These are phyloP conservation scores for Clavelina lepadiformis DNA, from an alignment of 23 tunicate species.

Conservation along the genomic window DNA sequence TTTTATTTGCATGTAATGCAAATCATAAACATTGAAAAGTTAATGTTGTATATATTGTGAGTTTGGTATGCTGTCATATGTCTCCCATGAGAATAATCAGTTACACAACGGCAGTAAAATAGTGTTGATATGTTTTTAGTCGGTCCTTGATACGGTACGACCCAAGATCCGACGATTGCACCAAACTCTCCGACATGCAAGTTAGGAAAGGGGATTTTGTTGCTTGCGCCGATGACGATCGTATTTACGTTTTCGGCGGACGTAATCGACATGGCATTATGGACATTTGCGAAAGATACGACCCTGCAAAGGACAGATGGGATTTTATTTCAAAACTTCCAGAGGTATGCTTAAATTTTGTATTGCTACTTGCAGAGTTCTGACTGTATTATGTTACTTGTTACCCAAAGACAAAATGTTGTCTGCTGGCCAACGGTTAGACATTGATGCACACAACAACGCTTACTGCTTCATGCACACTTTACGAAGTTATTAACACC, in stretches of 20 bases:
- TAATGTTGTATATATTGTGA: too few relatives aligned
- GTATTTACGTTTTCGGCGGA: conserved; percentile 84
- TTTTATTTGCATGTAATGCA: too few relatives aligned
- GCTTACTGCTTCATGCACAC: not conserved
- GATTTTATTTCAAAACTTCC: conserved; percentile 40
- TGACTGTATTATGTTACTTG: too few relatives aligned
- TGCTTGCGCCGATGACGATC: conserved; percentile 53
- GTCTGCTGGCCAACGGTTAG: not conserved
- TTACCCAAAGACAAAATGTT: too few relatives aligned
- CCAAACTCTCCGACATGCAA: conserved; percentile 49
- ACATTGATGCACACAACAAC: not conserved
- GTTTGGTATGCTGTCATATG: too few relatives aligned
- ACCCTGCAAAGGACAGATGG: conserved; percentile 44
- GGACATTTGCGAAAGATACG: conserved; percentile 65
- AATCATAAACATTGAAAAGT: too few relatives aligned
- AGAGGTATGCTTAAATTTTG: conserved; percentile 20
- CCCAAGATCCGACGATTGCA: conserved; percentile 55
- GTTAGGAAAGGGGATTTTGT: conserved; percentile 65
- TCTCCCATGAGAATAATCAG: too few relatives aligned
- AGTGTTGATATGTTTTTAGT: too few relatives aligned
- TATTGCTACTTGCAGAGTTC: not conserved
- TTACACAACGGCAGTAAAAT: too few relatives aligned
- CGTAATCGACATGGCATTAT: conserved; percentile 50
- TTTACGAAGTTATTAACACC: not conserved
- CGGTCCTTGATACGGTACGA: conserved; percentile 52